Base-by-base conservation (phyloP, 2,888 invertebrate genomes). In the Eilema caniola region DNA sequence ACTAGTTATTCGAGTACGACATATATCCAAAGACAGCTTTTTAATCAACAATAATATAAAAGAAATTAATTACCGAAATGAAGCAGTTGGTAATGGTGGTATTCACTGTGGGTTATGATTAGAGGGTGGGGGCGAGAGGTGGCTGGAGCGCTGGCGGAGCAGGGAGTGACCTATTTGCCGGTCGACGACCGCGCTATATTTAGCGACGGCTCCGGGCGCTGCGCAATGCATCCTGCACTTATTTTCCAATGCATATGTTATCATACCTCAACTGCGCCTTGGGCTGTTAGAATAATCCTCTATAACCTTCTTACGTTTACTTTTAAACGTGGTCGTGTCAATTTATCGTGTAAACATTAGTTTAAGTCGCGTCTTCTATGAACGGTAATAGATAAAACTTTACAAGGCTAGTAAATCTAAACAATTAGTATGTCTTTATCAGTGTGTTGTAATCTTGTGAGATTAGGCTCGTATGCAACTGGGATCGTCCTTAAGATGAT, bases 181-280 rank as follows among this genome's bases (percentile, higher is more conserved):
- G 90, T 90, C 94, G 89, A 84, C 89, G 93, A 90, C 94, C 94
- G 91, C 76, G 86, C 87, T 94, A 94, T 93, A 94, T 95, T 93
- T 93, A 94, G 93, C 89, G 74, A 74, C 75, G 84, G 73, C 83
- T 78, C 74, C 80, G 81, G 80, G 86, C 85, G 85, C 89, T 83
- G 78, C 82, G 81, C 83, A 81, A 71, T 92, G 92, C 92, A 92
- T 86, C 87, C 90, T 88, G 89, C 90, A 88, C 87, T 88, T 86
- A 87, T 86, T 80, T 89, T 86, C 85, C 85, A 88, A 82, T 90
- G 89, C 90, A 92, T 86, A 88, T 85, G 85, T 87, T 89, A 89
- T 87, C 86, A 25, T 37, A 67, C 67, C 76, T 77, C 76, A 74
- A 73, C 72, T 20, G 70, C 62, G 65, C 62, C 71, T 75, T 69